phyloP scores from a whole-genome alignment of 2,797 vertebrate genomes.

The Ceryle rudis region DNA sequence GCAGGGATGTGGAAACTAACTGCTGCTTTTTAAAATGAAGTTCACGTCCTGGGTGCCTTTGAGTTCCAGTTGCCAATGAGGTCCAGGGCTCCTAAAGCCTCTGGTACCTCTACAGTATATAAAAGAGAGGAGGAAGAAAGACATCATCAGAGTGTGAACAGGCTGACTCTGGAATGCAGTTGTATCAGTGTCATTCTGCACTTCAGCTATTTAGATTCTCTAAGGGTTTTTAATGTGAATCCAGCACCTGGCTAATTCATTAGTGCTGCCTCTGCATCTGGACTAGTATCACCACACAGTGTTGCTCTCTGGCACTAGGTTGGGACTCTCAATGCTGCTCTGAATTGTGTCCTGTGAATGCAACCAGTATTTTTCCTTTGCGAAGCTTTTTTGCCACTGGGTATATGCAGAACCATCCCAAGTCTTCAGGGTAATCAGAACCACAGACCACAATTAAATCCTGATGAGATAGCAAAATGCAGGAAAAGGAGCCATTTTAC shows the following conservation, averaged over 20 bases:
- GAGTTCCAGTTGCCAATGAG: not conserved
- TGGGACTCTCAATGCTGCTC: rapidly evolving
- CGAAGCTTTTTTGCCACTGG: not conserved
- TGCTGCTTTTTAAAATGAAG: not conserved
- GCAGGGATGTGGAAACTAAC: not conserved
- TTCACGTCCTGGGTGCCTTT: not conserved
- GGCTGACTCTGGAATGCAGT: not conserved
- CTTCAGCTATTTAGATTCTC: not conserved
- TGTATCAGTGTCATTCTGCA: not conserved
- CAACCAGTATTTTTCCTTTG: not conserved
- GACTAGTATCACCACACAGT: not conserved
- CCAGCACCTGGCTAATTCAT: not conserved
- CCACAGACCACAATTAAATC: not conserved
- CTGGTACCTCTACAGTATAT: not conserved
- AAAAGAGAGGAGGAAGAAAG: not conserved
- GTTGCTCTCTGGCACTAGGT: not conserved
- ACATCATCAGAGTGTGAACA: not conserved
- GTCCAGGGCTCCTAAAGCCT: not conserved
- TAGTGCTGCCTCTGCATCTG: not conserved
- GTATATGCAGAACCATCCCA: not conserved
- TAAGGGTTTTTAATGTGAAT: not conserved
- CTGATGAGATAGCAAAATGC: not conserved
- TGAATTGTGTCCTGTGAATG: not conserved
- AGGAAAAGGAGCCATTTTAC: not conserved
- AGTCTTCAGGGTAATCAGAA: not conserved